phyloP scores from a whole-genome alignment of 2,113 vertebrate genomes.

The Scatophagus argus region DNA sequence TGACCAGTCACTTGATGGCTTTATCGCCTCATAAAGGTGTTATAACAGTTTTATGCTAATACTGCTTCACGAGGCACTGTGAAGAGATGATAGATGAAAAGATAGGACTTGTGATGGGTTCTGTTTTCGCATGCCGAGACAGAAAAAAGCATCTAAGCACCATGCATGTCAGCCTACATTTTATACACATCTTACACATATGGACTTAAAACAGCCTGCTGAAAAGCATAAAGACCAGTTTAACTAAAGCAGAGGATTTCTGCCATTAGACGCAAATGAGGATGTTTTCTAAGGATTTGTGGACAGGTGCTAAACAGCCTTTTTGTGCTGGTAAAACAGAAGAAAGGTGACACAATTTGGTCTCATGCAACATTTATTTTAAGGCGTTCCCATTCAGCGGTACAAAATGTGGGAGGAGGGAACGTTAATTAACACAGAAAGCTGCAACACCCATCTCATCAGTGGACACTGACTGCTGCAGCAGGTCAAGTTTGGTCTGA shows the following conservation, averaged over 20 bases:
- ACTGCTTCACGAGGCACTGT: not conserved
- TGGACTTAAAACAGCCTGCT: not conserved
- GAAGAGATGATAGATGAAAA: not conserved
- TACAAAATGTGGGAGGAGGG: not conserved
- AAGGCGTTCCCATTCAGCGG: too few species aligned
- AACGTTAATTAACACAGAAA: not conserved
- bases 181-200: not conserved
- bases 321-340: not conserved
- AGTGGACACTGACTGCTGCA: not conserved
- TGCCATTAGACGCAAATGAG: not conserved
- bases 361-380: not conserved
- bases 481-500: not conserved
- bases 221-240: not conserved
- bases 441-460: not conserved
- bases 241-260: not conserved
- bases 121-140: not conserved
- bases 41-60: not conserved
- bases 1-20: not conserved
- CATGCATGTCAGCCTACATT: not conserved
- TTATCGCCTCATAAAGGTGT: not conserved
- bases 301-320: not conserved
- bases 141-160: not conserved
- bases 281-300: not conserved
- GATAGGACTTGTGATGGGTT: not conserved
- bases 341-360: too few species aligned